Percentiles rank a stretch among this genome's conserved stretches.
Conservation (phyloP, 2,888 invertebrate genomes). For the Sialis fuliginosa region DNA sequence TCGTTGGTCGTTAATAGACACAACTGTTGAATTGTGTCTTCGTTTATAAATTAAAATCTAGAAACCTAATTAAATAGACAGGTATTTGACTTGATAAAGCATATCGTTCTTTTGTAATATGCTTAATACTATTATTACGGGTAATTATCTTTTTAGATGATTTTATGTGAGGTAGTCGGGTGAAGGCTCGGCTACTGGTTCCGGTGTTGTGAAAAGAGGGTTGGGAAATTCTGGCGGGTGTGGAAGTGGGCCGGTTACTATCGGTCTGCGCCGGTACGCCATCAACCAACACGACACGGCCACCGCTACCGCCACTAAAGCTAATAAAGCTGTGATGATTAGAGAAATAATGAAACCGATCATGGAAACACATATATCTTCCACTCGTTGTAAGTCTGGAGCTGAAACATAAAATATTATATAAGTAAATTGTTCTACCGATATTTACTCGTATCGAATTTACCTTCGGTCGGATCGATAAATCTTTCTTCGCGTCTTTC, state of each 20-base stretch:
- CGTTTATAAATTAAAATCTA: no score
- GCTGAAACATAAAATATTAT: constrained; percentile 22
- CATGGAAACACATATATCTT: constrained; percentile 86
- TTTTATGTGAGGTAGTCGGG: constrained; percentile 54
- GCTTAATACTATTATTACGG: no score
- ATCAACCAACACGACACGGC: constrained; percentile 92
- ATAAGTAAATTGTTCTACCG: neutral
- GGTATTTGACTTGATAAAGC: no score
- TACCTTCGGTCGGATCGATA: constrained; percentile 63
- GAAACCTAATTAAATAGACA: no score
- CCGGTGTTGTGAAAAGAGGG: constrained; percentile 72
- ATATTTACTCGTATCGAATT: constrained; percentile 10
- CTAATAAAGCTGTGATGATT: constrained; percentile 78
- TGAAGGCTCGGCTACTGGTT: constrained; percentile 64
- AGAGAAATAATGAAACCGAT: constrained; percentile 84
- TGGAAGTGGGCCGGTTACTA: constrained; percentile 75
- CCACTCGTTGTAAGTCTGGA: constrained; percentile 37
- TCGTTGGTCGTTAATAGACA: no score
- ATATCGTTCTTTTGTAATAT: no score
- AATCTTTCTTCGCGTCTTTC: constrained; percentile 69
- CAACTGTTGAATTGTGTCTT: no score
- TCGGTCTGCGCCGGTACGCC: constrained; percentile 78
- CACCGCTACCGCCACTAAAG: constrained; percentile 83
- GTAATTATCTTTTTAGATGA: neutral
- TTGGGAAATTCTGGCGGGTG: constrained; percentile 93